phyloP scores from a whole-genome alignment of 2,797 vertebrate species.

The Podarcis lilfordi region DNA sequence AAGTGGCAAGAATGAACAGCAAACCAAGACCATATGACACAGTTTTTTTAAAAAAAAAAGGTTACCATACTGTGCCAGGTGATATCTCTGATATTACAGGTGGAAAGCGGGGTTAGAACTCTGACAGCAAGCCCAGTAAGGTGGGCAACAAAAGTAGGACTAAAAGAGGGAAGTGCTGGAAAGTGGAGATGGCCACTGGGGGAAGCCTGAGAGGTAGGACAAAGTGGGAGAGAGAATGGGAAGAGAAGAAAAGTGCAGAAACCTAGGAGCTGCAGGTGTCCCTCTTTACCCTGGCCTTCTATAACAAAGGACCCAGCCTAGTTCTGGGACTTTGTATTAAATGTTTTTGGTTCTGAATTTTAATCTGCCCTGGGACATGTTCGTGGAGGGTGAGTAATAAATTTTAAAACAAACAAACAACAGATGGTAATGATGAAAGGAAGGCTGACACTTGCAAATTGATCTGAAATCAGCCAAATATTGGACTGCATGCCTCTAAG shows the following conservation, averaged over 20 bases:
- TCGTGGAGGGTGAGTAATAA: too few relatives aligned
- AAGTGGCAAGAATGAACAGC: background rate
- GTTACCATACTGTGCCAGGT: background rate
- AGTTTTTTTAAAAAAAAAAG: background rate
- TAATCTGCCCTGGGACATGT: too few relatives aligned
- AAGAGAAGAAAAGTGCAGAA: background rate
- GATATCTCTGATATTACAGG: background rate
- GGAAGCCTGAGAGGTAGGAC: background rate
- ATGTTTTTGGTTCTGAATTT: too few relatives aligned
- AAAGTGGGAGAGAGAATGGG: background rate
- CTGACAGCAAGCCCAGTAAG: background rate
- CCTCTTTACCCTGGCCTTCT: too few relatives aligned
- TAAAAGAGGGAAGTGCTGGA: background rate
- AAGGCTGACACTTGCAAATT: background rate
- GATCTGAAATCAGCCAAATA: background rate
- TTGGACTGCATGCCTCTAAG: background rate
- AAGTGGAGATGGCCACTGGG: too few relatives aligned
- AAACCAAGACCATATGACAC: background rate
- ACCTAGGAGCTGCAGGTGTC: too few relatives aligned
- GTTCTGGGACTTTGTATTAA: too few relatives aligned
- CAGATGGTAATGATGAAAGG: too few relatives aligned
- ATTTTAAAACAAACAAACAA: too few relatives aligned
- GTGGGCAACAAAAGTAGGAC: background rate
- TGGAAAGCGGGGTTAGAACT: background rate
- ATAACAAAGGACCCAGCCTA: too few relatives aligned